Percentiles rank a stretch among this genome's conserved stretches.
Evolutionary conservation across 2,888 invertebrate genomes (phyloP).

Genomic region (Azorinus chamasolen): DNA sequence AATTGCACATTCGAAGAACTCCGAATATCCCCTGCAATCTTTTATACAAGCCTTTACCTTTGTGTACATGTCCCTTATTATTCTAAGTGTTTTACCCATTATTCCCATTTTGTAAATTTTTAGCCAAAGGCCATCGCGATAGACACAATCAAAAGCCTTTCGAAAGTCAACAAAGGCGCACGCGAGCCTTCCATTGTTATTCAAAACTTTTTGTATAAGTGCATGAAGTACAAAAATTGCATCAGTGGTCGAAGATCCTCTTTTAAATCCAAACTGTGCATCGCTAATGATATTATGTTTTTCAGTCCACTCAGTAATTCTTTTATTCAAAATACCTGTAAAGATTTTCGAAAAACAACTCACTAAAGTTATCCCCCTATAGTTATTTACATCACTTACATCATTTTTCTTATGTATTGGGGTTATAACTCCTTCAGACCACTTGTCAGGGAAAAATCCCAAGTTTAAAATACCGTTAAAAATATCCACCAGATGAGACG

Average conservation of each 20-base stretch:
- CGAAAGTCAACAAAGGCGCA: conserved; percentile 27
- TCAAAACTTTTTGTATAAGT: no score
- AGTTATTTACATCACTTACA: conserved; percentile 17
- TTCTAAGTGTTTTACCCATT: conserved; percentile 17
- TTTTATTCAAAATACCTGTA: conserved; percentile 30
- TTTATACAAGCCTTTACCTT: conserved; percentile 23
- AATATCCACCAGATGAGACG: conserved; percentile 9
- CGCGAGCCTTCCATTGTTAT: conserved; percentile 15
- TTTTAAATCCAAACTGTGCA: conserved; percentile 25
- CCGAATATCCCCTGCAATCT: conserved; percentile 1
- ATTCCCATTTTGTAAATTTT: conserved; percentile 23
- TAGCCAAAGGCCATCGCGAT: conserved; percentile 27
- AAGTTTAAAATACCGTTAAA: no score
- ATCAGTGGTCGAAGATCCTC: conserved; percentile 33
- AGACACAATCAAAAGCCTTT: conserved; percentile 28
- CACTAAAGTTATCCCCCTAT: conserved; percentile 23
- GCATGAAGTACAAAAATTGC: no score
- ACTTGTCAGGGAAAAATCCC: no score
- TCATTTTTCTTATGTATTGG: conserved; percentile 26
- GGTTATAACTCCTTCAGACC: conserved; percentile 32
- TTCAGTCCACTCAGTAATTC: conserved; percentile 16
- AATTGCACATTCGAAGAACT: conserved; percentile 26
- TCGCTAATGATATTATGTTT: conserved; percentile 18
- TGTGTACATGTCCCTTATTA: conserved; percentile 24
- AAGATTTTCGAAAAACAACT: conserved; percentile 34